Evolutionary conservation across 2,888 invertebrate species (phyloP).

Genomic region (Horisme vitalbata): DNA sequence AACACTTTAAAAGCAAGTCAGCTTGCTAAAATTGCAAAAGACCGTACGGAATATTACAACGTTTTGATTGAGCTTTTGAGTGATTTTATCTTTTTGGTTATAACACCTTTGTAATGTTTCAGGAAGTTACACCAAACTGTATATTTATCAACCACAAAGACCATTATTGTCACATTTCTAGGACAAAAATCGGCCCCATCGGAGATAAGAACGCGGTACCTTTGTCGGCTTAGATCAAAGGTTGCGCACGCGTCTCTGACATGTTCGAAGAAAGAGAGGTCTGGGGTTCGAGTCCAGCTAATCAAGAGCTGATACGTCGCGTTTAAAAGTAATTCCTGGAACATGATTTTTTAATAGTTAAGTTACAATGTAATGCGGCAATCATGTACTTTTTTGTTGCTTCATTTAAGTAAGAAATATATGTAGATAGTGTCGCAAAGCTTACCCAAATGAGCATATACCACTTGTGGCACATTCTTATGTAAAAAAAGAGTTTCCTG

Average conservation of each 20-base stretch:
- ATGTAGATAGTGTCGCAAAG: constrained; percentile 26
- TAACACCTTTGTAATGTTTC: constrained; percentile 24
- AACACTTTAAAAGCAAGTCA: background rate
- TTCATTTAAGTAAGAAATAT: constrained; percentile 18
- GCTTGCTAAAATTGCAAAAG: background rate
- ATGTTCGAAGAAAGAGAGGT: constrained; percentile 71
- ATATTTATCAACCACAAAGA: constrained; percentile 73
- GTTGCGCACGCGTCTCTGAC: constrained; percentile 59
- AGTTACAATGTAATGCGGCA: constrained; percentile 13
- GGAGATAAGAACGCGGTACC: constrained; percentile 73
- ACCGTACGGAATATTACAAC: no score
- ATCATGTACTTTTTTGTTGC: constrained; percentile 14
- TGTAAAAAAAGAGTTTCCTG: constrained; percentile 32
- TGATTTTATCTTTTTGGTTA: no score
- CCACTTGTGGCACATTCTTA: constrained; percentile 17
- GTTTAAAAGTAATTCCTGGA: constrained; percentile 53
- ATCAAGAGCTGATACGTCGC: constrained; percentile 66
- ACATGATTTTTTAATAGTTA: constrained; percentile 33
- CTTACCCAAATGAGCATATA: constrained; percentile 23
- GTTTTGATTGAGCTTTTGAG: no score
- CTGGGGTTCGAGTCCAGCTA: constrained; percentile 63
- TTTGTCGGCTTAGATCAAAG: constrained; percentile 75
- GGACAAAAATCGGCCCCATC: constrained; percentile 70
- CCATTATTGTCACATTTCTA: constrained; percentile 74
- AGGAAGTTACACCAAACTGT: constrained; percentile 57